Evolutionary conservation across 2,113 vertebrate species (phyloP), one percentile per base, ranked within the genome.

Genomic region (Aegithalos caudatus): DNA sequence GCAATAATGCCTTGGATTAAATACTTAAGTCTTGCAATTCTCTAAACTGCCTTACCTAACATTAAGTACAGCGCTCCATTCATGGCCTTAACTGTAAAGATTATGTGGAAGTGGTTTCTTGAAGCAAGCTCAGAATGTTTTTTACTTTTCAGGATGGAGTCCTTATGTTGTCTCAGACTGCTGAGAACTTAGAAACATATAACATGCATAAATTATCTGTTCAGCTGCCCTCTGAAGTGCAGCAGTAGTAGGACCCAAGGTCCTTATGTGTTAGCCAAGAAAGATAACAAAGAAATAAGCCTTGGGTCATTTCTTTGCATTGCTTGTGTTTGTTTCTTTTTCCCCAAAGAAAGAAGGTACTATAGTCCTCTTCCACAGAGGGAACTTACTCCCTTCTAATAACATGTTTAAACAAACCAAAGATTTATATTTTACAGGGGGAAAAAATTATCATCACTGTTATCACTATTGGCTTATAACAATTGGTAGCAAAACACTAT

Each of bases 41-140:
- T 88, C 91, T 65, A 48, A 92, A 94, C 81, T 89, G 65, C 57
- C 65, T 95, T 86, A 92, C 86, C 86, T 89, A 88, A 95, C 2
- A 2, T 67, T 78, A 94, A 94, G 50, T 69, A 78, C 53, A 72
- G 72, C 72, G 61, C 57, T 81, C 67, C 81, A 86, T 81, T 91
- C 81, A 79, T 24, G 73, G 72, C 65, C 69, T 85, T 85, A 89
- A 86, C 83, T 74, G 78, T 37, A 89, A 87, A 51, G 83, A 92
- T 79, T 67, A 90, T 4, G 45, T 48, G 42, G 56, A 96, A 87
- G 76, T 70, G 73, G 28, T 79, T 89, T 89, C 42, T 44, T 93
- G 81, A 62, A 81, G 50, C 29, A 65, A 78, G 48, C 40, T 50
- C 47, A 37, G 78, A 87, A 80, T 40, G 29, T 62, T 79, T 79